A percentile compares a stretch with the other conserved stretches of the same genome.
Evolutionary conservation across 2,888 invertebrate genomes (phyloP).

Genomic region (Mimumesa dahlbomi): DNA sequence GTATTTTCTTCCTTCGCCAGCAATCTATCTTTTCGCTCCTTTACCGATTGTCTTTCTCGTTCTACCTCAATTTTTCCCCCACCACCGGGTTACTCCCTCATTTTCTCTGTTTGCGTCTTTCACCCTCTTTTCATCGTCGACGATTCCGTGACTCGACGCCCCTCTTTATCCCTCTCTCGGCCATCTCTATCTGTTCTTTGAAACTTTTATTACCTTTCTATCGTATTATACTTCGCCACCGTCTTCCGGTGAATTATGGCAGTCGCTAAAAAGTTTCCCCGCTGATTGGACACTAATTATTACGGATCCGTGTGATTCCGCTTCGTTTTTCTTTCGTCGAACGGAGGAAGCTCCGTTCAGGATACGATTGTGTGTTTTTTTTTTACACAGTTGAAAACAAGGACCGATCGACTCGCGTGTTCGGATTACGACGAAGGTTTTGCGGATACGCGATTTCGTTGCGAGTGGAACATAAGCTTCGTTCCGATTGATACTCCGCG

Average conservation of each 20-base stretch:
- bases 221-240: slow-evolving; percentile 7
- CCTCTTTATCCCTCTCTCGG: neutral
- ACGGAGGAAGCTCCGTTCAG: neutral
- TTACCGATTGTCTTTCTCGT: slow-evolving; percentile 26
- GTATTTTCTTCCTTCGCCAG: slow-evolving; percentile 54
- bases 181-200: neutral
- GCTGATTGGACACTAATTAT: neutral
- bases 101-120: neutral
- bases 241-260: slow-evolving; percentile 10
- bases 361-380: neutral
- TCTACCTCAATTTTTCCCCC: neutral
- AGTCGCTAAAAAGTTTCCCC: slow-evolving; percentile 2
- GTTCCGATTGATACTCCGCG: no score
- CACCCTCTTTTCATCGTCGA: neutral
- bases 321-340: no score
- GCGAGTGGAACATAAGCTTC: no score
- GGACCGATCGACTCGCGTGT: no score
- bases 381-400: no score
- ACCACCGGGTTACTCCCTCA: neutral
- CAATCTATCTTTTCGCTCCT: slow-evolving; percentile 53
- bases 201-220: slow-evolving; percentile 33
- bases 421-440: no score
- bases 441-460: no score
- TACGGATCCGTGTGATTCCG: no score
- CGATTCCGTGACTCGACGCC: neutral